A percentile compares a stretch with the other conserved stretches of the same genome.
phyloP scores from a whole-genome alignment of 2,113 vertebrate species.

The Entosphenus tridentatus region DNA sequence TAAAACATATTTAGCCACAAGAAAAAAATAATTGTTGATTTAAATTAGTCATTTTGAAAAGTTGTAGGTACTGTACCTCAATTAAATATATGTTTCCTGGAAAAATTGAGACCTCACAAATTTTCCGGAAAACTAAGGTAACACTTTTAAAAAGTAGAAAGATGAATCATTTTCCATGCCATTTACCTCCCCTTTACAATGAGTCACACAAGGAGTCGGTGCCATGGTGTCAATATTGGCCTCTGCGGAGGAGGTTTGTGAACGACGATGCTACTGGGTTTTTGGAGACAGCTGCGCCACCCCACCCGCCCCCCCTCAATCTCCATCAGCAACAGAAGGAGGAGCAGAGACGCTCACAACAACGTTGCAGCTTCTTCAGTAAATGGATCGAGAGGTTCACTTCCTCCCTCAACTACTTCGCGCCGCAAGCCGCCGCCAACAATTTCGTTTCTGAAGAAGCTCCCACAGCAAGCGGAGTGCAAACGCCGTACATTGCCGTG shows the following conservation, averaged over 20 bases:
- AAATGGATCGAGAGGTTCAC: background rate
- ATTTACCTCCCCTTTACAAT: too few species aligned
- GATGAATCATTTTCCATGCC: too few species aligned
- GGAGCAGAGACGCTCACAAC: background rate
- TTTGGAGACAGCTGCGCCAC: background rate
- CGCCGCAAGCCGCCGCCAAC: background rate
- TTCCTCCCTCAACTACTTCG: constrained; percentile 3
- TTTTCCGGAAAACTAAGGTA: too few species aligned
- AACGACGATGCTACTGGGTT: background rate
- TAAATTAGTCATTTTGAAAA: too few species aligned
- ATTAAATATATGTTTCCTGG: too few species aligned
- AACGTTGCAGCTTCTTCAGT: background rate
- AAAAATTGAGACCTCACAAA: too few species aligned
- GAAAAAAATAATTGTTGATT: too few species aligned
- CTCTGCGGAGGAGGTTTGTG: background rate
- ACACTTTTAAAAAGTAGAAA: too few species aligned
- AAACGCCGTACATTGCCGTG: background rate
- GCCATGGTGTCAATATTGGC: background rate
- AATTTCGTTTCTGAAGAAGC: background rate
- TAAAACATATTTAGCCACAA: too few species aligned
- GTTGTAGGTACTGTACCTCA: too few species aligned
- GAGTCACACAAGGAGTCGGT: too few species aligned
- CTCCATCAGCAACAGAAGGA: background rate
- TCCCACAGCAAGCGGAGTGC: background rate
- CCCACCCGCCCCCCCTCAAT: background rate